These are phyloP conservation scores for Metallyticus violacea DNA, from an alignment of 2,888 invertebrate species.

Conservation along the genomic window DNA sequence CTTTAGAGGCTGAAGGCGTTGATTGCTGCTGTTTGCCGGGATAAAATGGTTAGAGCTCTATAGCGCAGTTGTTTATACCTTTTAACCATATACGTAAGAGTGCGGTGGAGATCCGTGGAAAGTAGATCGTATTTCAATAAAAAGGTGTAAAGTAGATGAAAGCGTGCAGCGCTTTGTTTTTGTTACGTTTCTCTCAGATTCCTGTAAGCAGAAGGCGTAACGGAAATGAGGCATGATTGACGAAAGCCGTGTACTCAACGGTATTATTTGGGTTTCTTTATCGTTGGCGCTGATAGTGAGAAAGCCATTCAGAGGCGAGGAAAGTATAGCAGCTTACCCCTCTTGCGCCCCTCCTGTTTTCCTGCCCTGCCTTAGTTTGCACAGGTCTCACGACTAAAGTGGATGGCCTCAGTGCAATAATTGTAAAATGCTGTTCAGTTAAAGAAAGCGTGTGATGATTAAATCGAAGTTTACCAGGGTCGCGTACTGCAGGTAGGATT, in stretches of 20 bases:
- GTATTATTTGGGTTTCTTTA: not conserved
- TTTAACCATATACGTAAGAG: too few species aligned
- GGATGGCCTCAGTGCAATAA: not conserved
- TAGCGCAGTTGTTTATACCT: too few species aligned
- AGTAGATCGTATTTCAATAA: not conserved
- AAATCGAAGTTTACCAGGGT: not conserved
- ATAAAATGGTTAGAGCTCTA: too few species aligned
- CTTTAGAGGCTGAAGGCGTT: too few species aligned
- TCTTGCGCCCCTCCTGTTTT: not conserved
- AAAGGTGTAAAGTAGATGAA: not conserved
- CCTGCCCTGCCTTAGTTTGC: not conserved
- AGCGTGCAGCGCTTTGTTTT: not conserved
- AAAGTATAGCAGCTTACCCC: not conserved
- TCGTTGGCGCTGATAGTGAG: not conserved
- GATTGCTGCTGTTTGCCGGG: too few species aligned
- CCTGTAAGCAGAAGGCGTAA: not conserved
- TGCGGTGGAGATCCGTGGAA: not conserved
- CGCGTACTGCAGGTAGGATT: not conserved
- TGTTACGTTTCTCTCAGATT: not conserved
- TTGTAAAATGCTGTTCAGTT: not conserved
- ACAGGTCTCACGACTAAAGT: not conserved
- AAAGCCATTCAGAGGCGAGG: not conserved
- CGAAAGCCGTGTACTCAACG: not conserved
- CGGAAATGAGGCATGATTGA: not conserved
- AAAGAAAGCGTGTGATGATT: not conserved